Conservation (phyloP, 2,888 invertebrate genomes). For the Minunthozetes semirufus region DNA sequence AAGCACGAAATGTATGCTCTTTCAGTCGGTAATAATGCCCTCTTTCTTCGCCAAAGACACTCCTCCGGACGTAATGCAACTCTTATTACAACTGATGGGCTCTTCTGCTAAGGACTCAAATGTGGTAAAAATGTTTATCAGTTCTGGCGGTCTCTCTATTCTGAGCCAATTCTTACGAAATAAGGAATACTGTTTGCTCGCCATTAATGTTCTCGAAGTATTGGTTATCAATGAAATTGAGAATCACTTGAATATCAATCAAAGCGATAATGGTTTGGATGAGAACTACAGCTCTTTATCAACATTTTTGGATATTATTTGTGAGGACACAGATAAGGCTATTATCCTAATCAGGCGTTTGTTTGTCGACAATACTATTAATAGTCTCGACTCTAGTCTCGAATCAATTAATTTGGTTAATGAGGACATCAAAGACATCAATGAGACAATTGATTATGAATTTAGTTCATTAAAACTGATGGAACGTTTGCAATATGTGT, state of each 20-base stretch:
- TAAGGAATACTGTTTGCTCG: neutral
- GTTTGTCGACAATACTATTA: constrained; percentile 5
- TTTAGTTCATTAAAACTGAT: neutral
- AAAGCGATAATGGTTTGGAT: constrained; percentile 7
- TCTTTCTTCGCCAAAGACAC: constrained; percentile 8
- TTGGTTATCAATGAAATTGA: constrained; percentile 19
- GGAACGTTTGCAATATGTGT: neutral
- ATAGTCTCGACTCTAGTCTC: constrained; percentile 18
- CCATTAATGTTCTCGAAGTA: constrained; percentile 5
- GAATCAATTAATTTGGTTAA: constrained; percentile 7
- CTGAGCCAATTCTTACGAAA: neutral
- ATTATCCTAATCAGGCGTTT: neutral
- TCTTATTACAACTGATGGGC: neutral
- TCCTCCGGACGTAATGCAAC: neutral
- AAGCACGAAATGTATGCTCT: neutral
- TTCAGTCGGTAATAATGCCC: constrained; percentile 4
- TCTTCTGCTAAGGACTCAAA: neutral
- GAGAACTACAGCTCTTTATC: constrained; percentile 1
- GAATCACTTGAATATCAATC: constrained; percentile 14
- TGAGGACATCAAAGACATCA: neutral
- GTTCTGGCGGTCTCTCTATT: neutral
- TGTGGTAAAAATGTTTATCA: neutral
- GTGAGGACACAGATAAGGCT: constrained; percentile 9
- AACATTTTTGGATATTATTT: constrained; percentile 10
- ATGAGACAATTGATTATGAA: neutral